A percentile compares a stretch with the other conserved stretches of the same genome.
phyloP scores from a whole-genome alignment of 2,888 invertebrate genomes.

The Tiphia femorata region DNA sequence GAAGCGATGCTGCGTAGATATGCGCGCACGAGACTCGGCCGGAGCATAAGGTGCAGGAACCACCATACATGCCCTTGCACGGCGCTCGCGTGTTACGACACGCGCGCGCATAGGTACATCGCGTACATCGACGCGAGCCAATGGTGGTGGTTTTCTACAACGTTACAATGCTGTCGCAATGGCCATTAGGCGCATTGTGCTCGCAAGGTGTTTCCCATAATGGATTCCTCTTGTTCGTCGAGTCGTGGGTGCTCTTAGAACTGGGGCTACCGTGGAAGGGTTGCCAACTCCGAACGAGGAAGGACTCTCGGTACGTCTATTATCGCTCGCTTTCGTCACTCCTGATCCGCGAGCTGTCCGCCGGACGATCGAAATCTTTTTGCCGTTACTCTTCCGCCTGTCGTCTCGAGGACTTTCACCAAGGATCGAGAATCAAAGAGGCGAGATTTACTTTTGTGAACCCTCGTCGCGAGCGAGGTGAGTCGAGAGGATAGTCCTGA shows the following conservation, averaged over 20 bases:
- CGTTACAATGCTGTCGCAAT: conserved; percentile 37
- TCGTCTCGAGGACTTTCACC: too few relatives aligned
- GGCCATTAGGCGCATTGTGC: conserved; percentile 46
- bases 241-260: too few relatives aligned
- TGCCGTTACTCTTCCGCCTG: too few relatives aligned
- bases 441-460: too few relatives aligned
- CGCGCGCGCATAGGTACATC: conserved; percentile 10
- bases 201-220: conserved; percentile 44
- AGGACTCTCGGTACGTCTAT: too few relatives aligned
- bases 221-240: conserved; percentile 47
- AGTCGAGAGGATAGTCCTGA: too few relatives aligned
- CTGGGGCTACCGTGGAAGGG: too few relatives aligned
- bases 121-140: not conserved
- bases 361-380: not conserved
- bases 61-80: conserved; percentile 48
- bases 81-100: conserved; percentile 42
- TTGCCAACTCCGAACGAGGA: too few relatives aligned
- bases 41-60: conserved; percentile 51
- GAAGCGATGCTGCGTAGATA: conserved; percentile 44
- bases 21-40: conserved; percentile 37
- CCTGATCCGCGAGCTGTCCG: not conserved
- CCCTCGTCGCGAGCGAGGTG: too few relatives aligned
- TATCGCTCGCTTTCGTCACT: too few relatives aligned
- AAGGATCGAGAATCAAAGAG: too few relatives aligned
- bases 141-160: too few relatives aligned